A percentile compares a stretch with the other conserved stretches of the same genome.
Evolutionary conservation across 2,888 invertebrate genomes (phyloP).

Genomic region (Adelphocoris suturalis): DNA sequence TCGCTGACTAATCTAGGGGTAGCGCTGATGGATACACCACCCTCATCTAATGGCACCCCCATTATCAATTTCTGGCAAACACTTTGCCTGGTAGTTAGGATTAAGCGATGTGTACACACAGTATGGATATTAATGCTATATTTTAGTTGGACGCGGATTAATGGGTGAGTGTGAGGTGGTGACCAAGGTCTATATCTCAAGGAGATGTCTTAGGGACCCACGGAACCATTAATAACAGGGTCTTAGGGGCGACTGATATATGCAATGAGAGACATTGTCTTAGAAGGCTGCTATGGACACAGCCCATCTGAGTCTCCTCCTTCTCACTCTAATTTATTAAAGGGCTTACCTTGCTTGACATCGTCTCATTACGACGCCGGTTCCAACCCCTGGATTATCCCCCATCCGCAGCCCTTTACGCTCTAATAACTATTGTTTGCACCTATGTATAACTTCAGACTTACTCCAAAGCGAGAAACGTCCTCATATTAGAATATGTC

Average conservation of each 20-base stretch:
- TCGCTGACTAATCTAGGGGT: conserved; percentile 71
- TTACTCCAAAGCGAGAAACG: conserved; percentile 41
- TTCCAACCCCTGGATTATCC: conserved; percentile 63
- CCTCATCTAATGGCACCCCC: conserved; percentile 74
- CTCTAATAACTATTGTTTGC: conserved; percentile 70
- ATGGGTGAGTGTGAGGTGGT: conserved; percentile 73
- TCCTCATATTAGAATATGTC: conserved; percentile 1
- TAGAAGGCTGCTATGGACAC: conserved; percentile 72
- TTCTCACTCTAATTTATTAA: conserved; percentile 74
- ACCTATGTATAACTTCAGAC: conserved; percentile 54
- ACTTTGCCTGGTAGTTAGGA: conserved; percentile 72
- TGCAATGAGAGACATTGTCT: conserved; percentile 74
- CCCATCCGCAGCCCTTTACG: conserved; percentile 56
- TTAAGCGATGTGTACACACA: conserved; percentile 75
- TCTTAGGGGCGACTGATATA: conserved; percentile 74
- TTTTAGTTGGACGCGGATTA: conserved; percentile 75
- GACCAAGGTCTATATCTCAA: conserved; percentile 74
- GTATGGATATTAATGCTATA: conserved; percentile 75
- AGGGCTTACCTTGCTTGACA: conserved; percentile 73
- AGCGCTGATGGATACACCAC: conserved; percentile 74
- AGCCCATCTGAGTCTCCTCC: conserved; percentile 72
- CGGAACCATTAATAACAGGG: conserved; percentile 74
- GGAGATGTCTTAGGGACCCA: conserved; percentile 72
- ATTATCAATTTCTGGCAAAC: conserved; percentile 74
- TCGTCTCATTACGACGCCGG: conserved; percentile 70